These are phyloP conservation scores for Myxocyprinus asiaticus DNA, from an alignment of 2,113 vertebrate species.

Conservation along the genomic window DNA sequence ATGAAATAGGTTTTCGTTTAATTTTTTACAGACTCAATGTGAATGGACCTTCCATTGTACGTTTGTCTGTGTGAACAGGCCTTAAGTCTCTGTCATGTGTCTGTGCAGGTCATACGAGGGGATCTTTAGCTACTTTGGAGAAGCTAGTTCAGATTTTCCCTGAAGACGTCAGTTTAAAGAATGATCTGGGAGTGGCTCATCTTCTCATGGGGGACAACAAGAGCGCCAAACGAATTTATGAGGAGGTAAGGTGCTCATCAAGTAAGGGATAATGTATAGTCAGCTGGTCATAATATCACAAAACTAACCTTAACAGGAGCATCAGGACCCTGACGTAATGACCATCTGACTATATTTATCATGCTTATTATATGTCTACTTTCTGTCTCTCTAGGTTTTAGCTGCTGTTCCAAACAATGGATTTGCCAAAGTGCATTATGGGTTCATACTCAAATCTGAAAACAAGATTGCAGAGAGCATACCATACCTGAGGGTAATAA, in stretches of 20 bases:
- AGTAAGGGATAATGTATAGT: no score
- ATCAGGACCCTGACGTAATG: no score
- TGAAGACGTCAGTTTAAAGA: conserved; percentile 84
- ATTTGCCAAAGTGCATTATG: conserved; percentile 97
- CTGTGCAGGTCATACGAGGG: conserved; percentile 84
- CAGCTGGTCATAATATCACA: no score
- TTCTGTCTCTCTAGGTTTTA: conserved; percentile 78
- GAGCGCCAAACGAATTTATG: conserved; percentile 86
- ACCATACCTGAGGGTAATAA: conserved; percentile 85
- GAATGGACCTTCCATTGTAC: no score
- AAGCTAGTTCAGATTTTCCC: conserved; percentile 87
- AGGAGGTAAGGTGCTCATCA: conserved; percentile 78
- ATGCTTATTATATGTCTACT: no score
- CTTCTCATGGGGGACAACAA: conserved; percentile 92
- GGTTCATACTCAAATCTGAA: conserved; percentile 96
- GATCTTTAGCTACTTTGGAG: conserved; percentile 86
- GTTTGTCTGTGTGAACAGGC: no score
- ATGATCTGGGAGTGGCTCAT: conserved; percentile 92
- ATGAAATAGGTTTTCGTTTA: no score
- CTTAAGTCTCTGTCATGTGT: neutral
- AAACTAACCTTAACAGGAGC: no score
- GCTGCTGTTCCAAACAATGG: conserved; percentile 79
- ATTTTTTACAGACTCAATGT: no score
- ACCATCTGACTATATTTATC: no score
- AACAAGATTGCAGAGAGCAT: conserved; percentile 96